Evolutionary conservation across 92 coral and sea anemone species (phyloP).

Genomic region (Plumapathes pennacea): DNA sequence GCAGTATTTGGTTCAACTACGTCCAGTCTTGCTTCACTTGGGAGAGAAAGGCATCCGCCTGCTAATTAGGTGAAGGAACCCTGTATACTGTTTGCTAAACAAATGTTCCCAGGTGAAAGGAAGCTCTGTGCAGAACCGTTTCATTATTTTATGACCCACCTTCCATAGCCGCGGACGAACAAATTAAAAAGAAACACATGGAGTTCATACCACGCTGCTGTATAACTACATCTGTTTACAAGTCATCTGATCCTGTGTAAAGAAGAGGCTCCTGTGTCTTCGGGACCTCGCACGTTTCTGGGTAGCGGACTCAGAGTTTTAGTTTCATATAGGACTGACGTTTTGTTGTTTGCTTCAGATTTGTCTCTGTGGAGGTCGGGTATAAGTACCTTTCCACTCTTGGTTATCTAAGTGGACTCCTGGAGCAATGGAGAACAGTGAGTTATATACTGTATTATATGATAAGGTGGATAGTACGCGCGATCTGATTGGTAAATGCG

Average conservation of each 20-base stretch:
- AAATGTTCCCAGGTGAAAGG: too few relatives aligned
- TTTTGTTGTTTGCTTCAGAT: slow-evolving; percentile 44
- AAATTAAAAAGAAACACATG: not conserved
- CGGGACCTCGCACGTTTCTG: too few relatives aligned
- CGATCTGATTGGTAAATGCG: too few relatives aligned
- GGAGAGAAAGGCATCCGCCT: slow-evolving; percentile 93
- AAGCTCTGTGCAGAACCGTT: too few relatives aligned
- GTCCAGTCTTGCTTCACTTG: slow-evolving; percentile 86
- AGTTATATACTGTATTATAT: too few relatives aligned
- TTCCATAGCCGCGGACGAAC: not conserved
- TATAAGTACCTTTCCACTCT: slow-evolving; percentile 66
- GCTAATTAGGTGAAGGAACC: slow-evolving; percentile 62
- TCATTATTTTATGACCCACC: not conserved
- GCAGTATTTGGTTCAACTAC: slow-evolving; percentile 86
- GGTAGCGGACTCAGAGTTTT: too few relatives aligned
- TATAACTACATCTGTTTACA: not conserved
- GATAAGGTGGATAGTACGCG: too few relatives aligned
- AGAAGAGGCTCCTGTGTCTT: too few relatives aligned
- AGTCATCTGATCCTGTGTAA: too few relatives aligned
- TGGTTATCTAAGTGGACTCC: slow-evolving; percentile 62
- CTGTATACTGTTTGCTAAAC: too few relatives aligned
- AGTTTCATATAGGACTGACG: too few relatives aligned
- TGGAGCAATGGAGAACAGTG: slow-evolving; percentile 91
- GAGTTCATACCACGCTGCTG: not conserved
- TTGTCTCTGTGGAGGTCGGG: slow-evolving; percentile 93